Evolutionary conservation across 2,113 vertebrate species (phyloP).

Genomic region (Agapornis roseicollis): DNA sequence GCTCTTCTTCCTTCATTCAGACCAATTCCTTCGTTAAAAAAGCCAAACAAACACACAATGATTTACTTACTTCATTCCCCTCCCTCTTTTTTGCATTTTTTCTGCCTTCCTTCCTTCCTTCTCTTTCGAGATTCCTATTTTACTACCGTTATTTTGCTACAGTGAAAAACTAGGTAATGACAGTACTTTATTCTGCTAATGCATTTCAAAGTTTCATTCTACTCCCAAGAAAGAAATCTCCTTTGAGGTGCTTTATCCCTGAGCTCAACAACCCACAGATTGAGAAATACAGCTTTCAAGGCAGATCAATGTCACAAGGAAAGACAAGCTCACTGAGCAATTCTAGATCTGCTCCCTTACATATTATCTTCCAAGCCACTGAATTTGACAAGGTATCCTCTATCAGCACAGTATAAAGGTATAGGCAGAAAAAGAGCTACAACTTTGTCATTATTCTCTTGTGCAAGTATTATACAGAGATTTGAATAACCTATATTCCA

Average conservation of each 20-base stretch:
- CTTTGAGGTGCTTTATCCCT: neutral
- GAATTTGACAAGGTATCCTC: neutral
- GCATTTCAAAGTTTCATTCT: neutral
- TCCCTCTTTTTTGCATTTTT: neutral
- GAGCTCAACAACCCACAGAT: neutral
- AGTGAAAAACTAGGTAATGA: neutral
- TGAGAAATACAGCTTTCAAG: neutral
- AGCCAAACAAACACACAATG: neutral
- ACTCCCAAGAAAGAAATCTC: neutral
- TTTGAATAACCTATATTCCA: neutral
- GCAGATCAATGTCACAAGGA: neutral
- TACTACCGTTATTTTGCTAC: neutral
- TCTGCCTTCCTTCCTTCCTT: neutral
- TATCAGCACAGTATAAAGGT: neutral
- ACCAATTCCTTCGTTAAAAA: neutral
- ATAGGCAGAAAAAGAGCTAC: neutral
- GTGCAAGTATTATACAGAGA: neutral
- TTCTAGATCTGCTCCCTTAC: neutral
- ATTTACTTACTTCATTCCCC: neutral
- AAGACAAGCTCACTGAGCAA: neutral
- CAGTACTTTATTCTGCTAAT: neutral
- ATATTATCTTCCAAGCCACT: neutral
- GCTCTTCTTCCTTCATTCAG: neutral
- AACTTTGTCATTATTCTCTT: neutral
- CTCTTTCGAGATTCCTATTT: neutral